These are phyloP conservation scores for Epirrhoe tristata DNA, from an alignment of 2,888 invertebrate species.

Conservation along the genomic window DNA sequence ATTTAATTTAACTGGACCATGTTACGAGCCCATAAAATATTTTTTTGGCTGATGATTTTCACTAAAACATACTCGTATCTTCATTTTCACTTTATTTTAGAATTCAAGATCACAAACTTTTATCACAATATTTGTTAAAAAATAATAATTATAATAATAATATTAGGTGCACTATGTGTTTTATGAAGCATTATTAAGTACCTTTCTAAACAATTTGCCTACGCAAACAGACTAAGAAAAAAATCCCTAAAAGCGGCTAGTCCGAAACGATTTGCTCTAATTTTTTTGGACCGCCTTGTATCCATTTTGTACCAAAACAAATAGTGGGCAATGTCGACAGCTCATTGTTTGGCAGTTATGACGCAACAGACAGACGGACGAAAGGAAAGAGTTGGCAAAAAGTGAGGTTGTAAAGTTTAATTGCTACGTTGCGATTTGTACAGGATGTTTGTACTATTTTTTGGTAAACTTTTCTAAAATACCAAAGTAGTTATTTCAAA, in stretches of 20 bases:
- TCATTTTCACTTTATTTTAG: not conserved
- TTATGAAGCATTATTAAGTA: not conserved
- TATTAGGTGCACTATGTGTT: too few relatives aligned
- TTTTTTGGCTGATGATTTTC: not conserved
- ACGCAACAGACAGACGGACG: conserved; percentile 58
- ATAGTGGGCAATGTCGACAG: conserved; percentile 54
- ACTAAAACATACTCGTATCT: not conserved
- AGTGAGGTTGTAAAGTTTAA: conserved; percentile 61
- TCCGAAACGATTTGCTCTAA: conserved; percentile 61
- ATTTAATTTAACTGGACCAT: conserved; percentile 9
- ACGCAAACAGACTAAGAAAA: conserved; percentile 30
- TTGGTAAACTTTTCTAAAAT: conserved; percentile 1
- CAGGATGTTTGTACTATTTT: conserved; percentile 50
- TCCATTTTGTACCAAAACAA: conserved; percentile 60
- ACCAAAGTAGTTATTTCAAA: not conserved
- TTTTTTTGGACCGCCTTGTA: conserved; percentile 57
- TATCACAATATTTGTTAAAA: not conserved
- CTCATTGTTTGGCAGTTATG: conserved; percentile 53
- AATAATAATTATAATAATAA: too few relatives aligned
- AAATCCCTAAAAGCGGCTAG: conserved; percentile 23
- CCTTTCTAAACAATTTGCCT: conserved; percentile 7
- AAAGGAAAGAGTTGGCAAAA: conserved; percentile 68
- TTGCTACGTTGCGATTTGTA: conserved; percentile 52
- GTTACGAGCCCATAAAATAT: not conserved
- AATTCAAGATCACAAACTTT: not conserved